phyloP scores from a whole-genome alignment of 1,140 invertebrate genomes.

The Drosophila parvula region DNA sequence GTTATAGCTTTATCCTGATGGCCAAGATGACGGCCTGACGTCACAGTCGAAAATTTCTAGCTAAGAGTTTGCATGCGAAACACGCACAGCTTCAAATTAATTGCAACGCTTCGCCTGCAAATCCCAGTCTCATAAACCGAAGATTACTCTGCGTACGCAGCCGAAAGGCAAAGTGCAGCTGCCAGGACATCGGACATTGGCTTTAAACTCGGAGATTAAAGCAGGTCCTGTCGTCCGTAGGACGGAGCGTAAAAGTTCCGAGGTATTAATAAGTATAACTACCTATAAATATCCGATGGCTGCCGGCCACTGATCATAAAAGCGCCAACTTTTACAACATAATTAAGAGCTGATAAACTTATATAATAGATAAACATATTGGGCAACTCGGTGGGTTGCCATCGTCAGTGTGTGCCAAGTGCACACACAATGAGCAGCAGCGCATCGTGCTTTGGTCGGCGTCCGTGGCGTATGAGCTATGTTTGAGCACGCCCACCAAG shows the following conservation, averaged over 20 bases:
- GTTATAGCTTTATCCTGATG: neutral
- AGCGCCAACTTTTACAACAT: slow-evolving; percentile 69
- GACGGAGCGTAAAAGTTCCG: slow-evolving; percentile 3
- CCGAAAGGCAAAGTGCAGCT: slow-evolving; percentile 40
- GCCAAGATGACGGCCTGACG: slow-evolving; percentile 13
- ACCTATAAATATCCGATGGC: slow-evolving; percentile 52
- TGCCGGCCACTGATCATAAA: slow-evolving; percentile 61
- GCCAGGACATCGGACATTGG: slow-evolving; percentile 2
- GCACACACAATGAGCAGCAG: slow-evolving; percentile 26
- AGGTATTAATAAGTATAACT: slow-evolving; percentile 60
- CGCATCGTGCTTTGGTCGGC: slow-evolving; percentile 45
- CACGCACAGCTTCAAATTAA: slow-evolving; percentile 73
- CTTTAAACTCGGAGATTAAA: slow-evolving; percentile 58
- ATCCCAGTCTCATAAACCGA: slow-evolving; percentile 74
- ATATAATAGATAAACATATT: slow-evolving; percentile 76
- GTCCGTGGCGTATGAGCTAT: slow-evolving; percentile 71
- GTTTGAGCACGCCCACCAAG: slow-evolving; percentile 74
- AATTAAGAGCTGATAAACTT: slow-evolving; percentile 79
- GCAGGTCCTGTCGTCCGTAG: slow-evolving; percentile 2
- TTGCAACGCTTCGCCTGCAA: slow-evolving; percentile 69
- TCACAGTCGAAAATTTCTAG: slow-evolving; percentile 34
- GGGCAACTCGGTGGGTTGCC: slow-evolving; percentile 17
- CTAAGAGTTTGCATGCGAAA: slow-evolving; percentile 54
- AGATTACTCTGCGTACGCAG: slow-evolving; percentile 63
- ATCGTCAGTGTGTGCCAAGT: slow-evolving; percentile 52